Conservation (phyloP, 2,113 vertebrate genomes). For the Xyliphius kryptos region DNA sequence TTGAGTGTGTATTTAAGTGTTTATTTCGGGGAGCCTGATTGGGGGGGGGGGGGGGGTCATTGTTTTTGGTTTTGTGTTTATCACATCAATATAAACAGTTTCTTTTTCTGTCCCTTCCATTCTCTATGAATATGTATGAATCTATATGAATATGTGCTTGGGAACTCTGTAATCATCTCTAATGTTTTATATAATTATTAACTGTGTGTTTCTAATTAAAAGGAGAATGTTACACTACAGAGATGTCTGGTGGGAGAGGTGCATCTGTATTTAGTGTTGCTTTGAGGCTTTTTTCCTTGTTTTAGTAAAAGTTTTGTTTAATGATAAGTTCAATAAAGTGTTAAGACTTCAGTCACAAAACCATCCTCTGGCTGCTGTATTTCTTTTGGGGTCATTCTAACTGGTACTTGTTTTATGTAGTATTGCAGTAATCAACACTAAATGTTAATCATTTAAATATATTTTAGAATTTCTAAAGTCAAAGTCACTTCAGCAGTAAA, state of each 20-base stretch:
- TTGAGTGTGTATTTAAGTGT: too few species aligned
- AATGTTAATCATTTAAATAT: too few species aligned
- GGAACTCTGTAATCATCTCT: neutral
- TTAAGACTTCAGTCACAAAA: neutral
- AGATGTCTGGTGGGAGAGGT: slow-evolving; percentile 1
- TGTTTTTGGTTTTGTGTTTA: too few species aligned
- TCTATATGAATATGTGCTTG: neutral
- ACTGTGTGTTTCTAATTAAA: neutral
- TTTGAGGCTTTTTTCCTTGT: neutral
- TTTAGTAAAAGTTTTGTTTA: neutral
- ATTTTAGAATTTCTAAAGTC: too few species aligned
- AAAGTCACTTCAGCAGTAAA: too few species aligned
- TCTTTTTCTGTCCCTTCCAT: too few species aligned
- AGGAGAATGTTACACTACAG: neutral
- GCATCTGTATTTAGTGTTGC: neutral
- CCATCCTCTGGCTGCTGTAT: neutral
- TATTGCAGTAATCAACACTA: too few species aligned
- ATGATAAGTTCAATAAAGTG: neutral
- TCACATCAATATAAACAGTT: too few species aligned
- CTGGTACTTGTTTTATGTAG: too few species aligned
- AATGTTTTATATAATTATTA: neutral
- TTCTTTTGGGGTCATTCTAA: neutral
- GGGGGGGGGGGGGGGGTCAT: too few species aligned
- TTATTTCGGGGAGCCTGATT: too few species aligned
- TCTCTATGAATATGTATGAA: neutral